Conservation (phyloP, 2,113 vertebrate genomes). For the Aramus guarauna region DNA sequence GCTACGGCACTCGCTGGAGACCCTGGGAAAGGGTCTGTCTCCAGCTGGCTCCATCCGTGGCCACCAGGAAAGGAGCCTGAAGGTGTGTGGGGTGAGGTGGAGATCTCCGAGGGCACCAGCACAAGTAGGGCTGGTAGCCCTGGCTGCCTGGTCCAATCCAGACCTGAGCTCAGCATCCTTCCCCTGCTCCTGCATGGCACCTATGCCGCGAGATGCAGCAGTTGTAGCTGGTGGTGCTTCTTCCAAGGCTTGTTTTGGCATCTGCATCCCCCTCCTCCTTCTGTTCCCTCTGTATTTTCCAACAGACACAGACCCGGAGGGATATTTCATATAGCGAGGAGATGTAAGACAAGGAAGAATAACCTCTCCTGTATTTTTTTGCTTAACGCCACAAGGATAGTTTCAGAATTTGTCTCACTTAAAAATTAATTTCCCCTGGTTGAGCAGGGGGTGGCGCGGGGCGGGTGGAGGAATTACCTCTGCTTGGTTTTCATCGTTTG, state of each 20-base stretch:
- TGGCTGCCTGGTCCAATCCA: rapidly evolving
- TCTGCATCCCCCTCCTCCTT: not conserved
- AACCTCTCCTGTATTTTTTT: not conserved
- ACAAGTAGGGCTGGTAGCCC: not conserved
- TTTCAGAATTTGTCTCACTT: not conserved
- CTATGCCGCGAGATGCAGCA: not conserved
- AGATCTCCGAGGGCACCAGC: not conserved
- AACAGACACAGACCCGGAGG: not conserved
- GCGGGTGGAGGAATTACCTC: not conserved
- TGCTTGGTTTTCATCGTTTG: not conserved
- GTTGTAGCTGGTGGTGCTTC: not conserved
- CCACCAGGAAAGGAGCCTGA: not conserved
- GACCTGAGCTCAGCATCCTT: not conserved
- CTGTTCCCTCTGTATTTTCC: not conserved
- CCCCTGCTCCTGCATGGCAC: not conserved
- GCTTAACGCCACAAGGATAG: not conserved
- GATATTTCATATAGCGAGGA: not conserved
- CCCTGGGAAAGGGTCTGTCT: not conserved
- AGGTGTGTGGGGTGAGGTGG: not conserved
- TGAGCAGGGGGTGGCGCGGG: not conserved
- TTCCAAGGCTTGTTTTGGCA: not conserved
- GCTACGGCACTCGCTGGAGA: not conserved
- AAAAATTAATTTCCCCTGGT: not conserved
- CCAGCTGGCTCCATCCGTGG: rapidly evolving
- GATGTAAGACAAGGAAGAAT: not conserved